These are phyloP conservation scores for Drosophila cracens DNA, from an alignment of 2,888 invertebrate genomes.

Conservation along the genomic window DNA sequence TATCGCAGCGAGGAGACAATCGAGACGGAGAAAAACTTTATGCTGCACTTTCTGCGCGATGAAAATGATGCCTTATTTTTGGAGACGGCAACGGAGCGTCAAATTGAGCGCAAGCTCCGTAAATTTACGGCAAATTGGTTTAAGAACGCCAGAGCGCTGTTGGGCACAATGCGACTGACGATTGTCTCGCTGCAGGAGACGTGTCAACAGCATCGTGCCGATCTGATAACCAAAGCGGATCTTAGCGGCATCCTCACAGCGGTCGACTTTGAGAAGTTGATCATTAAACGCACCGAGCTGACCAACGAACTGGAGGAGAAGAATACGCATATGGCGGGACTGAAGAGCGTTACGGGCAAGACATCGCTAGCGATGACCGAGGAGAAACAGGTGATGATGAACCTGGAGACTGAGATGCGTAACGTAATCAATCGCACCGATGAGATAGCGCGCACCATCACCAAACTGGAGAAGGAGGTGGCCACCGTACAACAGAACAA, in stretches of 20 bases:
- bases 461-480: conserved; percentile 84
- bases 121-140: conserved; percentile 87
- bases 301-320: conserved; percentile 86
- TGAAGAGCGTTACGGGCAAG: conserved; percentile 86
- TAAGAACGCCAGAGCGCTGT: conserved; percentile 85
- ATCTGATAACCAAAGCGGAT: conserved; percentile 85
- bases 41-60: conserved; percentile 77
- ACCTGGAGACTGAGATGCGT: conserved; percentile 84
- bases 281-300: conserved; percentile 86
- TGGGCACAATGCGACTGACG: conserved; percentile 86
- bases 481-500: conserved; percentile 82
- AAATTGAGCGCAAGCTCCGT: conserved; percentile 80
- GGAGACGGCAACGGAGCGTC: conserved; percentile 77
- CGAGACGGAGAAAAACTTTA: conserved; percentile 85
- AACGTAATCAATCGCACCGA: conserved; percentile 83
- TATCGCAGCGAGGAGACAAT: conserved; percentile 85
- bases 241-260: conserved; percentile 86
- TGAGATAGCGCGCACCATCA: conserved; percentile 83
- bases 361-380: conserved; percentile 86
- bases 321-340: conserved; percentile 85
- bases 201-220: conserved; percentile 83
- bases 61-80: conserved; percentile 72
- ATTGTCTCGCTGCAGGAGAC: conserved; percentile 85
- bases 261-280: conserved; percentile 87
- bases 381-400: conserved; percentile 85